phyloP scores from a whole-genome alignment of 2,888 invertebrate species.

The Cataglyphis cursor region DNA sequence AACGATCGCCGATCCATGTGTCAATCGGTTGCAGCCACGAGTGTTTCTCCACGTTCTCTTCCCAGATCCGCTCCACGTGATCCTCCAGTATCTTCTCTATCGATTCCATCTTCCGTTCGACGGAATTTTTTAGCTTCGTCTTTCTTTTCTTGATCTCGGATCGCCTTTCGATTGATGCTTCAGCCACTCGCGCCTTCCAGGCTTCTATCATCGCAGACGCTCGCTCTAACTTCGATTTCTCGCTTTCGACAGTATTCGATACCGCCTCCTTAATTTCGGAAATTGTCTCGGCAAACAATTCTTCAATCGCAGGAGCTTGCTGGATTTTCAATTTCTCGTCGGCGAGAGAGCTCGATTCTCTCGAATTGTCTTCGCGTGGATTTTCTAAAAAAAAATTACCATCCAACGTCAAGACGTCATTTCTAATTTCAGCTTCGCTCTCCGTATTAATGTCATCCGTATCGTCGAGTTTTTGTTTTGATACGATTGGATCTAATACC shows the following conservation, averaged over 20 bases:
- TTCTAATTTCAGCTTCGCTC: background rate
- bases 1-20: slow-evolving; percentile 78
- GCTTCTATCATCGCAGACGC: background rate
- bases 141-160: slow-evolving; percentile 55
- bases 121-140: slow-evolving; percentile 57
- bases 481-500: background rate
- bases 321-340: background rate
- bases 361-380: background rate
- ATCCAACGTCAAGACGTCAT: background rate
- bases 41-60: slow-evolving; percentile 79
- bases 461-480: background rate
- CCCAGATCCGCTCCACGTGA: slow-evolving; percentile 76
- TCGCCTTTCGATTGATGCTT: slow-evolving; percentile 26
- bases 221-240: slow-evolving; percentile 2
- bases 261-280: background rate
- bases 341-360: background rate
- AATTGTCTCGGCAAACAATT: background rate
- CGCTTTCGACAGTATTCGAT: slow-evolving; percentile 59
- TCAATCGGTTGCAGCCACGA: slow-evolving; percentile 82
- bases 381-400: background rate
- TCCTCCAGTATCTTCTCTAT: slow-evolving; percentile 76
- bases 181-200: background rate
- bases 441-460: background rate
- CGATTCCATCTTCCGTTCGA: slow-evolving; percentile 71
- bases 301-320: background rate